phyloP scores from a whole-genome alignment of 2,113 vertebrate species.

The Pycnonotus jocosus region DNA sequence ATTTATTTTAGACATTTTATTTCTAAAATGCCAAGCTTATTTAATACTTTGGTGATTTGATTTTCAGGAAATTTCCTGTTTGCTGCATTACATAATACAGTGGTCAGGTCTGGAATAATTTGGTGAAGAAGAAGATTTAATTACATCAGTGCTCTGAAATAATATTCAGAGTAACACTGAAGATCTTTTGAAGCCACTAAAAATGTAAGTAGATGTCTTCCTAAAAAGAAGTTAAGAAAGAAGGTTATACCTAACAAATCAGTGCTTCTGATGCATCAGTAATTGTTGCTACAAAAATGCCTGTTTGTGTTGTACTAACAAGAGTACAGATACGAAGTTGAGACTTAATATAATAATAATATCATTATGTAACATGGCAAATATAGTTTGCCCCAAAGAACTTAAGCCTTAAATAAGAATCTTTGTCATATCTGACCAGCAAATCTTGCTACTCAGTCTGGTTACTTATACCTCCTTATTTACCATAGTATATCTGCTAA shows the following conservation, averaged over 20 bases:
- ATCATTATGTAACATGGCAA: not conserved
- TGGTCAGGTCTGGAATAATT: not conserved
- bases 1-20: not conserved
- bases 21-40: not conserved
- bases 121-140: not conserved
- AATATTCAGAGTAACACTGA: not conserved
- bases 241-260: not conserved
- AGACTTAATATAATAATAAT: not conserved
- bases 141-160: not conserved
- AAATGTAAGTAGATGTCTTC: not conserved
- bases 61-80: not conserved
- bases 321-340: not conserved
- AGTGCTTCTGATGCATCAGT: not conserved
- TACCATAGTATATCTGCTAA: not conserved
- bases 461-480: not conserved
- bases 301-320: not conserved
- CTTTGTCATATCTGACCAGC: not conserved
- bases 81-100: not conserved
- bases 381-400: not conserved
- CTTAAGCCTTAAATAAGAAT: not conserved
- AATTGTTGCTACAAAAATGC: not conserved
- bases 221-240: not conserved
- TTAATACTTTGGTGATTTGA: not conserved
- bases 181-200: not conserved
- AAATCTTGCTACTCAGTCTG: not conserved